A percentile compares a stretch with the other conserved stretches of the same genome.
phyloP scores from a whole-genome alignment of 2,113 vertebrate genomes.

The Romanogobio albipinnatus region DNA sequence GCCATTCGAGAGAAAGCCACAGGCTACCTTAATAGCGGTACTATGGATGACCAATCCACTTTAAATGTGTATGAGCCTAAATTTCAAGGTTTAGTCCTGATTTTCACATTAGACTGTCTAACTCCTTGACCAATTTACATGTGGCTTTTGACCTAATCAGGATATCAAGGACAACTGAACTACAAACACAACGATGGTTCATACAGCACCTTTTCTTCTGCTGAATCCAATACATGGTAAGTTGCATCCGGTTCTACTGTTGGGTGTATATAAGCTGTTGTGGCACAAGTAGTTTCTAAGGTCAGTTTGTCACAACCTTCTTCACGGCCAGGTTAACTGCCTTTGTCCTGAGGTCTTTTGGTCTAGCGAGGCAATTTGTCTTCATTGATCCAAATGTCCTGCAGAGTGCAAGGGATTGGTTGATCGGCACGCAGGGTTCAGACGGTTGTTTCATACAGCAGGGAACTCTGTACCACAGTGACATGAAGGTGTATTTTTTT shows the following conservation, averaged over 20 bases:
- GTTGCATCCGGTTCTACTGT: constrained; percentile 29
- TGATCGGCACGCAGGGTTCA: constrained; percentile 69
- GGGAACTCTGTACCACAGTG: constrained; percentile 78
- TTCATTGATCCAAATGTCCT: constrained; percentile 43
- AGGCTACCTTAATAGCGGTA: constrained; percentile 66
- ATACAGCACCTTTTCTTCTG: constrained; percentile 73
- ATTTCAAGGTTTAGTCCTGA: neutral
- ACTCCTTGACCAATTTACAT: too few relatives aligned
- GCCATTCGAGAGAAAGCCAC: constrained; percentile 59
- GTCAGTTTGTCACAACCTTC: neutral
- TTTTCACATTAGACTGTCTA: too few relatives aligned
- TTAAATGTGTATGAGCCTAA: neutral
- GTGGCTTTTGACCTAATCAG: constrained; percentile 61
- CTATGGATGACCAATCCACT: constrained; percentile 56
- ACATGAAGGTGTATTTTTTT: constrained; percentile 73
- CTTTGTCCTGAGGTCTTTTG: constrained; percentile 78
- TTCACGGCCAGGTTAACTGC: constrained; percentile 78
- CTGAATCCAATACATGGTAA: constrained; percentile 86
- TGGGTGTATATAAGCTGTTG: neutral
- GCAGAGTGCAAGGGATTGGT: constrained; percentile 72
- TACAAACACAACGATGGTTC: constrained; percentile 80
- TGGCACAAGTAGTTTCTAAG: neutral
- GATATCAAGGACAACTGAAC: constrained; percentile 85
- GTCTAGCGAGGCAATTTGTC: neutral
- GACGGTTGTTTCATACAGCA: constrained; percentile 77